A percentile compares a stretch with the other conserved stretches of the same genome.
Conservation (phyloP, 2,888 invertebrate species). For the Trilocha varians region DNA sequence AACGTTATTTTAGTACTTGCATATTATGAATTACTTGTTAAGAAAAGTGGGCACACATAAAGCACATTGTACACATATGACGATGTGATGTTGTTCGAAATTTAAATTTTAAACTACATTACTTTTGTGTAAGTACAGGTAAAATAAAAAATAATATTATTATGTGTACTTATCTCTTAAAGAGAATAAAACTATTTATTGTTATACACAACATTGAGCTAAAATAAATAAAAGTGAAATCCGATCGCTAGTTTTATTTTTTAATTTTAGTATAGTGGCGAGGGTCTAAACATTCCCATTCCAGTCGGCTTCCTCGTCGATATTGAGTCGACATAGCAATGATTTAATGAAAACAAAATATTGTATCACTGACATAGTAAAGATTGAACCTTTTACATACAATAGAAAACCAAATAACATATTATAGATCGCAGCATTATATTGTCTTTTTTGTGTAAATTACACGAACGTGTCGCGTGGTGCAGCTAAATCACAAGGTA, state of each 20-base stretch:
- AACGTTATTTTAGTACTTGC: conserved; percentile 8
- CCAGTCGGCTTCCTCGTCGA: too few species aligned
- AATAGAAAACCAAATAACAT: too few species aligned
- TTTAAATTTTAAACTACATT: conserved; percentile 54
- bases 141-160: conserved; percentile 48
- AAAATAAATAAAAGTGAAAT: conserved; percentile 62
- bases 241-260: conserved; percentile 19
- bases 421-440: too few species aligned
- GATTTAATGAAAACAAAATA: too few species aligned
- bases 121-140: conserved; percentile 52
- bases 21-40: conserved; percentile 29
- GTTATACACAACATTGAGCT: conserved; percentile 65
- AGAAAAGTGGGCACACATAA: conserved; percentile 54
- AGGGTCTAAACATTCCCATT: too few species aligned
- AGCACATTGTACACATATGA: conserved; percentile 62
- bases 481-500: background rate
- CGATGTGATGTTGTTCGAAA: conserved; percentile 66
- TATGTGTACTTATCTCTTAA: conserved; percentile 56
- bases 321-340: too few species aligned
- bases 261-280: background rate
- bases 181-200: conserved; percentile 67
- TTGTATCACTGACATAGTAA: too few species aligned
- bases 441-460: conserved; percentile 3
- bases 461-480: background rate
- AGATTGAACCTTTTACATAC: too few species aligned